phyloP scores from a whole-genome alignment of 2,113 vertebrate species.

The Leucopsar rothschildi region DNA sequence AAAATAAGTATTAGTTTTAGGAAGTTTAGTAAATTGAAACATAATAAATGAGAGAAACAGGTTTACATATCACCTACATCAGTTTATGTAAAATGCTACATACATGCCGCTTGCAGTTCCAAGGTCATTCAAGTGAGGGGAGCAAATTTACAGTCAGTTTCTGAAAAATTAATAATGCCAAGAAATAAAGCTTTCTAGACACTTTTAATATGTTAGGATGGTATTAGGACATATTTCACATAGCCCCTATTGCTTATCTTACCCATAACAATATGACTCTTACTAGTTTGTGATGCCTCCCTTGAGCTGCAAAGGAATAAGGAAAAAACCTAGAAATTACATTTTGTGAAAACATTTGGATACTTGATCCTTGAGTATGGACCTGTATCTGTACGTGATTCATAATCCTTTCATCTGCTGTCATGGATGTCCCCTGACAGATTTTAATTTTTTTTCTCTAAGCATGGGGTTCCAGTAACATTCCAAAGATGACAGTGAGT shows the following conservation, averaged over 20 bases:
- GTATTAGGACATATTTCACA: neutral
- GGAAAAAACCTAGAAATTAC: neutral
- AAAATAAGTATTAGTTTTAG: neutral
- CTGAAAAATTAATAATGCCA: neutral
- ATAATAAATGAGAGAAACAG: neutral
- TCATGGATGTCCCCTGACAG: neutral
- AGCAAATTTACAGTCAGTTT: neutral
- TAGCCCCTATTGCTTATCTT: neutral
- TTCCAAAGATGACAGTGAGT: neutral
- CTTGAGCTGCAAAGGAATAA: neutral
- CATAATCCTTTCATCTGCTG: neutral
- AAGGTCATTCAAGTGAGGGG: neutral
- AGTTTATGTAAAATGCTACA: neutral
- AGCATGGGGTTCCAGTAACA: neutral
- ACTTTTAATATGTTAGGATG: neutral
- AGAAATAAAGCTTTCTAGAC: neutral
- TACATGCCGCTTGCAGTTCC: neutral
- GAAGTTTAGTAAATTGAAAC: neutral
- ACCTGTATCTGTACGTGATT: accelerated
- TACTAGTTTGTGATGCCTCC: neutral
- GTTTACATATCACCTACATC: accelerated
- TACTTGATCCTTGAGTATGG: neutral
- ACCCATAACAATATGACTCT: neutral
- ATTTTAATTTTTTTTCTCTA: neutral
- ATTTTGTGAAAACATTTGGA: neutral